Percentiles rank a stretch among this genome's conserved stretches.
These are phyloP conservation scores for Colossoma macropomum DNA, from an alignment of 2,113 vertebrate species.

Conservation along the genomic window DNA sequence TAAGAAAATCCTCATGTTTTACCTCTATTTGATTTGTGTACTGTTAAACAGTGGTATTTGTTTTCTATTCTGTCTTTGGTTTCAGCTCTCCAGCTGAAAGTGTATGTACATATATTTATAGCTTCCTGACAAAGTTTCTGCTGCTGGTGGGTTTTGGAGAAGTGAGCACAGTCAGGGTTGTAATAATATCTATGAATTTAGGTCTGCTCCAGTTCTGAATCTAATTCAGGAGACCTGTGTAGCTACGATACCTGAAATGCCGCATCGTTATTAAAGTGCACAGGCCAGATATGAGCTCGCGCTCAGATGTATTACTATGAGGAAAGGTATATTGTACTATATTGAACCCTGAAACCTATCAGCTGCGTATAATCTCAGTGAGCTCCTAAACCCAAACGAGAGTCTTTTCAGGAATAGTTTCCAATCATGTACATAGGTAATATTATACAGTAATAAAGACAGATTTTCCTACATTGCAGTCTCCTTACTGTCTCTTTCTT, in stretches of 20 bases:
- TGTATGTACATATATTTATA: constrained; percentile 59
- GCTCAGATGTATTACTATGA: constrained; percentile 29
- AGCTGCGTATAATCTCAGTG: constrained; percentile 23
- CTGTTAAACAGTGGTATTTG: constrained; percentile 63
- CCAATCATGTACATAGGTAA: constrained; percentile 70
- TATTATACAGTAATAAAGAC: constrained; percentile 73
- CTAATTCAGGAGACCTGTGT: constrained; percentile 39
- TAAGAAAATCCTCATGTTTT: constrained; percentile 18
- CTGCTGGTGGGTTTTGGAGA: constrained; percentile 64
- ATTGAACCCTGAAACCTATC: constrained; percentile 31
- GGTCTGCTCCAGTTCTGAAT: constrained; percentile 12
- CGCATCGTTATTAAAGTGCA: constrained; percentile 20
- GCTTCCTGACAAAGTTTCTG: constrained; percentile 65
- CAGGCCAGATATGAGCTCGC: constrained; percentile 8
- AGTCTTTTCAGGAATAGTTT: constrained; percentile 64
- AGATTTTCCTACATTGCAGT: constrained; percentile 57
- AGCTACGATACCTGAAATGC: constrained; percentile 41
- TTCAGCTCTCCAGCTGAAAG: constrained; percentile 37
- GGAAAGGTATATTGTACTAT: constrained; percentile 22
- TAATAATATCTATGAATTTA: constrained; percentile 38
- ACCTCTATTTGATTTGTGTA: constrained; percentile 27
- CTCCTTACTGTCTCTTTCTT: not conserved
- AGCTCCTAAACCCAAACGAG: constrained; percentile 49
- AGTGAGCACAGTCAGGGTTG: constrained; percentile 32
- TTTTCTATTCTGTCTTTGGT: constrained; percentile 14